Conservation (phyloP, 2,113 vertebrate genomes). For the Gadus macrocephalus region DNA sequence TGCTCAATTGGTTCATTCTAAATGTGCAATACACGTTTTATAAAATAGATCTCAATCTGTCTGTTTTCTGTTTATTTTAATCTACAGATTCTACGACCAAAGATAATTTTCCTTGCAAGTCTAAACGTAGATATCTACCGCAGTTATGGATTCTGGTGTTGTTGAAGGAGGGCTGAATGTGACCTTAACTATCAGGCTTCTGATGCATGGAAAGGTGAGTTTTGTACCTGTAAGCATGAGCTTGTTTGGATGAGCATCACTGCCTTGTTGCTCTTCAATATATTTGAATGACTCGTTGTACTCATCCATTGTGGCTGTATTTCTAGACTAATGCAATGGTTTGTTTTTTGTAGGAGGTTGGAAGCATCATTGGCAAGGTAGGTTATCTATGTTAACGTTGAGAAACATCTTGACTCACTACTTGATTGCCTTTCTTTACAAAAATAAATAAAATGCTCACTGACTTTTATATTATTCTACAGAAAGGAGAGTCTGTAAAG, state of each 20-base stretch:
- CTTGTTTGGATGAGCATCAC: not conserved
- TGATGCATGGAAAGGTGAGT: slow-evolving; percentile 95
- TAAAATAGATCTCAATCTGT: not conserved
- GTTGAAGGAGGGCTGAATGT: slow-evolving; percentile 99
- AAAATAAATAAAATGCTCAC: slow-evolving; percentile 22
- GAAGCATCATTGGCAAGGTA: slow-evolving; percentile 82
- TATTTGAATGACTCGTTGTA: not conserved
- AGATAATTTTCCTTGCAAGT: slow-evolving; percentile 60
- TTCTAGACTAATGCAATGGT: not conserved
- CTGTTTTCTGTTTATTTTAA: not conserved
- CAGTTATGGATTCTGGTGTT: slow-evolving; percentile 92
- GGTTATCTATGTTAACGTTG: slow-evolving; percentile 26
- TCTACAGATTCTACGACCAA: slow-evolving; percentile 62
- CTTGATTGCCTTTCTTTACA: slow-evolving; percentile 4
- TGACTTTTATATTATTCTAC: slow-evolving; percentile 12
- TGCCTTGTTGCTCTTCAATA: not conserved
- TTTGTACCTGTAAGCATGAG: not conserved
- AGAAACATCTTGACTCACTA: not conserved
- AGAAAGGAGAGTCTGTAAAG: slow-evolving; percentile 98
- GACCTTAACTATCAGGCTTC: slow-evolving; percentile 96
- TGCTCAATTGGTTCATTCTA: too few relatives aligned
- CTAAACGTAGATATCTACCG: slow-evolving; percentile 48
- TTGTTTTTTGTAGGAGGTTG: slow-evolving; percentile 69
- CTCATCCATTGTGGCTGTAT: too few relatives aligned
- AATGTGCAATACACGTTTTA: too few relatives aligned